Conservation (phyloP, 2,888 invertebrate species). For the Nowickia ferox region DNA sequence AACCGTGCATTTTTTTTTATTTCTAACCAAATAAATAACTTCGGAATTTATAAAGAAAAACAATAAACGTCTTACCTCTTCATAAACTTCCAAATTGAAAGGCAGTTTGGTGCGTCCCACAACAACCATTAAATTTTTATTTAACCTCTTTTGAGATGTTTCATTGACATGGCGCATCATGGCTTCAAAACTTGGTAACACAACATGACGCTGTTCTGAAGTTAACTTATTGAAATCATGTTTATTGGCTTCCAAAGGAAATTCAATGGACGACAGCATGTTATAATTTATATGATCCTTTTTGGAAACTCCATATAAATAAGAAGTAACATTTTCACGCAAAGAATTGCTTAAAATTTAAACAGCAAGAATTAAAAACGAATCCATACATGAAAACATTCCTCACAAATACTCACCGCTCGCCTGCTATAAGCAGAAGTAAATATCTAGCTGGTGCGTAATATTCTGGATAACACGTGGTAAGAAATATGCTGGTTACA, state of each 20-base stretch:
- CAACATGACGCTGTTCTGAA: slow-evolving; percentile 82
- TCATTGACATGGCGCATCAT: slow-evolving; percentile 89
- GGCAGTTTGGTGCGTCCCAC: slow-evolving; percentile 88
- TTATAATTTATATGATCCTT: slow-evolving; percentile 84
- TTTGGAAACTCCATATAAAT: slow-evolving; percentile 88
- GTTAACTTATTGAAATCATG: slow-evolving; percentile 80
- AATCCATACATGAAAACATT: neutral
- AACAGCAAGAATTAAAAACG: neutral
- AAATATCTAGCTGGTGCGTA: slow-evolving; percentile 93
- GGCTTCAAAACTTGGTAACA: slow-evolving; percentile 89
- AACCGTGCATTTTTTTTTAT: no score
- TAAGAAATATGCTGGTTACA: slow-evolving; percentile 92
- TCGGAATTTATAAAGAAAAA: neutral
- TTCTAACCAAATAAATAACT: no score
- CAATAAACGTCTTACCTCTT: slow-evolving; percentile 85
- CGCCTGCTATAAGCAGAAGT: slow-evolving; percentile 92
- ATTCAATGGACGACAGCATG: slow-evolving; percentile 83
- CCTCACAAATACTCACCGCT: slow-evolving; percentile 86
- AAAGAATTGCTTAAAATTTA: slow-evolving; percentile 78
- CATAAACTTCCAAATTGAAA: slow-evolving; percentile 88
- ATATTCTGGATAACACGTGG: slow-evolving; percentile 91
- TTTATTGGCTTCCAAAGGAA: slow-evolving; percentile 77
- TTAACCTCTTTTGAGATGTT: slow-evolving; percentile 86
- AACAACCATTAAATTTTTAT: slow-evolving; percentile 85
- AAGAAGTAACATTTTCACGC: slow-evolving; percentile 81